phyloP scores from a whole-genome alignment of 1,140 invertebrate species.

The Triops cancriformis region DNA sequence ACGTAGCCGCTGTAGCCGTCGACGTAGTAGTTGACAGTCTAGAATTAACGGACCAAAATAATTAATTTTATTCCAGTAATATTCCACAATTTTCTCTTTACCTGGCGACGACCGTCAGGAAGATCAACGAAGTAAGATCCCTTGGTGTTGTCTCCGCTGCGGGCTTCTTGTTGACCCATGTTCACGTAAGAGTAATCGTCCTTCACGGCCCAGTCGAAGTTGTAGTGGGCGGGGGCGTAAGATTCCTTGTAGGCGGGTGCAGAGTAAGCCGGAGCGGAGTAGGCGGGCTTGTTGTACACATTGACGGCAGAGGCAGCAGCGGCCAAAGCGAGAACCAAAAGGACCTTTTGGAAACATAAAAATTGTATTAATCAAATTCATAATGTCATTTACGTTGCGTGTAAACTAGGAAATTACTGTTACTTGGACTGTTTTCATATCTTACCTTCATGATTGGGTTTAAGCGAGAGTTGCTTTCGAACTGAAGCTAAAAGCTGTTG shows the following conservation, averaged over 20 bases:
- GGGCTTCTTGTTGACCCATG: slow-evolving; percentile 31
- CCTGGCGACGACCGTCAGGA: slow-evolving; percentile 36
- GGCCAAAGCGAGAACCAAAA: too few relatives aligned
- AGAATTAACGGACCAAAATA: neutral
- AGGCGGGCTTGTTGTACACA: too few relatives aligned
- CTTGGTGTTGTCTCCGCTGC: slow-evolving; percentile 30
- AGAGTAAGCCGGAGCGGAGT: too few relatives aligned
- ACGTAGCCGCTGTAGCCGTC: neutral
- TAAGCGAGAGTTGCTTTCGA: too few relatives aligned
- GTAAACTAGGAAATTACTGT: too few relatives aligned
- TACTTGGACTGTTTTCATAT: too few relatives aligned
- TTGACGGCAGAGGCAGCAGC: too few relatives aligned
- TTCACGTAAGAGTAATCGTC: slow-evolving; percentile 30
- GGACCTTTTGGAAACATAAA: too few relatives aligned
- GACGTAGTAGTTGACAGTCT: neutral
- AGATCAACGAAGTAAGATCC: slow-evolving; percentile 33
- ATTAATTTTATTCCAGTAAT: slow-evolving; percentile 39
- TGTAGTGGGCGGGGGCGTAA: slow-evolving; percentile 27
- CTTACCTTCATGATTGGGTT: too few relatives aligned
- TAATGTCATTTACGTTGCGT: too few relatives aligned
- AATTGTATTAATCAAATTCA: too few relatives aligned
- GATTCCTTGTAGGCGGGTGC: neutral
- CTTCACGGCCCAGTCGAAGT: slow-evolving; percentile 32
- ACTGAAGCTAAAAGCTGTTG: too few relatives aligned
- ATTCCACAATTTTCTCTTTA: slow-evolving; percentile 45